Evolutionary conservation across 2,113 vertebrate genomes (phyloP).

Genomic region (Saccopteryx leptura): DNA sequence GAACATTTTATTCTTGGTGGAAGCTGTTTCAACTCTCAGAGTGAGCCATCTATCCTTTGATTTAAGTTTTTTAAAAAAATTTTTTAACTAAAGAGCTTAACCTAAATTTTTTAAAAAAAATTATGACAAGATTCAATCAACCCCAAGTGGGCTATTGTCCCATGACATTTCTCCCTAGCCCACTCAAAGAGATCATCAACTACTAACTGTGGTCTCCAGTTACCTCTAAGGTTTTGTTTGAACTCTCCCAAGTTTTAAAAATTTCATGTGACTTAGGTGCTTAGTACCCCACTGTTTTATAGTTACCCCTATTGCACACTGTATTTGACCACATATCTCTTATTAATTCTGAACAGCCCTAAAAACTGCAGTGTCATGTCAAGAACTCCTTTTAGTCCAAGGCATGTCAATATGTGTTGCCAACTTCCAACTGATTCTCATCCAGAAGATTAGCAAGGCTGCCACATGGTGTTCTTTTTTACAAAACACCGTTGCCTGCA

Average conservation of each 20-base stretch:
- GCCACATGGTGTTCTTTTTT: slow-evolving; percentile 80
- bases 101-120: slow-evolving; percentile 31
- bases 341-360: slow-evolving; percentile 58
- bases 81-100: slow-evolving; percentile 34
- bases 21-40: slow-evolving; percentile 11
- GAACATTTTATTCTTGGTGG: slow-evolving; percentile 69
- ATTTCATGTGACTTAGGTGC: slow-evolving; percentile 12
- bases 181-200: background rate
- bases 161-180: background rate
- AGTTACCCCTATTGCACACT: background rate
- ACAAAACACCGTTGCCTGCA: slow-evolving; percentile 70
- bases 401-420: slow-evolving; percentile 71
- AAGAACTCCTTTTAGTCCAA: slow-evolving; percentile 73
- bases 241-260: slow-evolving; percentile 11
- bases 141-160: background rate
- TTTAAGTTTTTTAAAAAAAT: background rate
- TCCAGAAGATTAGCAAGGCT: slow-evolving; percentile 82
- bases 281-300: background rate
- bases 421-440: slow-evolving; percentile 74
- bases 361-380: slow-evolving; percentile 76
- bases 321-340: background rate
- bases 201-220: background rate
- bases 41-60: background rate
- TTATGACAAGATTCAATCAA: background rate
- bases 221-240: slow-evolving; percentile 19